phyloP scores from a whole-genome alignment of 1,140 invertebrate species.

The Oscheius sp. region DNA sequence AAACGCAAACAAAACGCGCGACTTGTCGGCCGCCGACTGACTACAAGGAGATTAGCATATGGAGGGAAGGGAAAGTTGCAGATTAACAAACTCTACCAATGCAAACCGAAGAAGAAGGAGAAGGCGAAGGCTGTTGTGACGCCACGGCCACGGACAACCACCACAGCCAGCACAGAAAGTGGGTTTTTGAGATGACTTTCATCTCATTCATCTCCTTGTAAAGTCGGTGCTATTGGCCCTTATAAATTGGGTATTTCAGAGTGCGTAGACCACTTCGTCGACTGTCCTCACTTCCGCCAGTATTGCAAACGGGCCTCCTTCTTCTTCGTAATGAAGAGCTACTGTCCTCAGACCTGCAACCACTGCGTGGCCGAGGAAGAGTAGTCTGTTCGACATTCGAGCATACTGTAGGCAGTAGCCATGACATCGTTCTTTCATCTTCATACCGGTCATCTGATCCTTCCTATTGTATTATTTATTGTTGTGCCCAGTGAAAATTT shows the following conservation, averaged over 20 bases:
- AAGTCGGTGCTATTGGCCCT: background rate
- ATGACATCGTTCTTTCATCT: no score
- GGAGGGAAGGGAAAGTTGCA: constrained; percentile 30
- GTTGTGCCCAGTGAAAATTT: background rate
- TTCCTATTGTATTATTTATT: background rate
- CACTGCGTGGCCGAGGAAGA: constrained; percentile 19
- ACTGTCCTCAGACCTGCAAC: constrained; percentile 52
- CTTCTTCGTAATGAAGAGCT: constrained; percentile 60
- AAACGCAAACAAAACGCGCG: constrained; percentile 2
- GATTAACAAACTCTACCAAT: constrained; percentile 50
- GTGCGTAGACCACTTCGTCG: constrained; percentile 59
- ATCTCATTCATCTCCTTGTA: constrained; percentile 3
- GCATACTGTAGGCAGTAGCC: no score
- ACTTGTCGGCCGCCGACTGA: no score
- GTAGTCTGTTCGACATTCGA: no score
- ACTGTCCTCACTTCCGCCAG: constrained; percentile 56
- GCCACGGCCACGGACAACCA: background rate
- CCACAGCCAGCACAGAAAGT: constrained; percentile 15
- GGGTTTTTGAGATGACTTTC: background rate
- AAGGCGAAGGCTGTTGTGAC: constrained; percentile 3
- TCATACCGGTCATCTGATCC: background rate
- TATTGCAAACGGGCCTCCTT: constrained; percentile 59
- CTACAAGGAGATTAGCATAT: no score
- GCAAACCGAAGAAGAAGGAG: constrained; percentile 26
- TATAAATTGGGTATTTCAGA: constrained; percentile 28